phyloP scores from a whole-genome alignment of 2,888 invertebrate species.

The Drosophila mimetica region DNA sequence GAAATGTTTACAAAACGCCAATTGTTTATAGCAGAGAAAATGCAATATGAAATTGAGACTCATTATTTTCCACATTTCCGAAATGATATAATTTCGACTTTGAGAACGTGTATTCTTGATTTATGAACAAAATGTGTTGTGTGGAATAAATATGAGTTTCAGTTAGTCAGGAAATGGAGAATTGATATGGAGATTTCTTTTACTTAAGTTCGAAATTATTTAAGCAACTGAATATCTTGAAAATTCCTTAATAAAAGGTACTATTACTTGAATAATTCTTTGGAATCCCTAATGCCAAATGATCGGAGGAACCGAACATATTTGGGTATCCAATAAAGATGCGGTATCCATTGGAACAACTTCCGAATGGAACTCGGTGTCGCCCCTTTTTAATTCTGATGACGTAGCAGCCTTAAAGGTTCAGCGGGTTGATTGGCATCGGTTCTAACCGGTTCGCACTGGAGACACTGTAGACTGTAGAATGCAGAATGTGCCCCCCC shows the following conservation, averaged over 20 bases:
- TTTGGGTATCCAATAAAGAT: neutral
- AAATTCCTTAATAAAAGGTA: too few species aligned
- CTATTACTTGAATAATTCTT: too few species aligned
- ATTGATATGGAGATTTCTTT: too few species aligned
- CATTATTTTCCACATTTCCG: slow-evolving; percentile 1
- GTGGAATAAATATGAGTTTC: neutral
- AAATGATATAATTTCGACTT: neutral
- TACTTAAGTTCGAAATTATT: neutral
- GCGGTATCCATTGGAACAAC: neutral
- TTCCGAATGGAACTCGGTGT: slow-evolving; percentile 2
- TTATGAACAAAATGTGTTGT: neutral
- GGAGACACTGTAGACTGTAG: slow-evolving; percentile 15
- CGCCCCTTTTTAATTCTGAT: slow-evolving; percentile 18
- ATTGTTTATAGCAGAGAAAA: neutral
- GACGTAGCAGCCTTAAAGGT: slow-evolving; percentile 45
- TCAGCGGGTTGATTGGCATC: slow-evolving; percentile 51
- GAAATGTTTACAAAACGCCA: neutral
- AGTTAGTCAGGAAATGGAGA: neutral
- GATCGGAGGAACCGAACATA: neutral
- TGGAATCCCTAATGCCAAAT: too few species aligned
- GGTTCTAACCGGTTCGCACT: slow-evolving; percentile 65
- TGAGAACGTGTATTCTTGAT: neutral
- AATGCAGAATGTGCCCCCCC: too few species aligned
- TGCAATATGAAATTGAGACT: neutral
- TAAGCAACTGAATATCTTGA: neutral